A percentile compares a stretch with the other conserved stretches of the same genome.
Evolutionary conservation across 2,113 vertebrate genomes (phyloP).

Genomic region (Crypturellus undulatus): DNA sequence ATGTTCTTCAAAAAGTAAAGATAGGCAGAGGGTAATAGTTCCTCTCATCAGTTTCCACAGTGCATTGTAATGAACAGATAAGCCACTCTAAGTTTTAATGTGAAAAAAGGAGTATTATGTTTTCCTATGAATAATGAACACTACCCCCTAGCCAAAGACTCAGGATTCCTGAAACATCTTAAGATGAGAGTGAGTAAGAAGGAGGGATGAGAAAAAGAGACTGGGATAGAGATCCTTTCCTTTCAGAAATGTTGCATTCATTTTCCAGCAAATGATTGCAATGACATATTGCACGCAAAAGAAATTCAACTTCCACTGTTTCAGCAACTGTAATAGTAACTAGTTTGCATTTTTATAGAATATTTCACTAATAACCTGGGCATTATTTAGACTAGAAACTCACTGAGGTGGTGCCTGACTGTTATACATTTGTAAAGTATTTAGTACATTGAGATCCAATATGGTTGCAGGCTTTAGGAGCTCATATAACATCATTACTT

Average conservation of each 20-base stretch:
- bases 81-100: not conserved
- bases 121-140: not conserved
- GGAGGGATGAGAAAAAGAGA: not conserved
- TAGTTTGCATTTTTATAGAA: not conserved
- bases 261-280: not conserved
- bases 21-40: not conserved
- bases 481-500: not conserved
- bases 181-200: not conserved
- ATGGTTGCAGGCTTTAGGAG: not conserved
- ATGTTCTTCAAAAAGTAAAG: not conserved
- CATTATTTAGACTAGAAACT: not conserved
- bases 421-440: not conserved
- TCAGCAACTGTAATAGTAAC: not conserved
- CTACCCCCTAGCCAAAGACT: fast-evolving
- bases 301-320: not conserved
- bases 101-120: not conserved
- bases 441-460: not conserved
- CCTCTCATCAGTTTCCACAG: not conserved
- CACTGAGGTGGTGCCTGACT: not conserved
- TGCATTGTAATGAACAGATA: not conserved
- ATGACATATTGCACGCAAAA: not conserved
- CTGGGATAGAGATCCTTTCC: not conserved
- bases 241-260: not conserved
- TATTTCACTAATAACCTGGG: not conserved
- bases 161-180: not conserved